Evolutionary conservation across 1,140 invertebrate genomes (phyloP).

Genomic region (Aricia agestis): DNA sequence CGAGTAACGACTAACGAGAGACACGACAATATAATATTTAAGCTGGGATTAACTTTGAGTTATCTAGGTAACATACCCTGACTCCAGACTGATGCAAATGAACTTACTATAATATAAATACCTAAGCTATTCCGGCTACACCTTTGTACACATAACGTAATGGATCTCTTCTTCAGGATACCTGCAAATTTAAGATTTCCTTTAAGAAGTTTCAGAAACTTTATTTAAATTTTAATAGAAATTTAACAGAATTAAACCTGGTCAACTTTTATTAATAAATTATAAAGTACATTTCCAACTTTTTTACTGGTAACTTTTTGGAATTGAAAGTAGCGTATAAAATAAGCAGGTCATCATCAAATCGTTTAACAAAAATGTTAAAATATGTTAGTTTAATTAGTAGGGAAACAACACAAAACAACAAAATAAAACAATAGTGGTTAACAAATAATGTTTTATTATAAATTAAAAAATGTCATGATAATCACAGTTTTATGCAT

Average conservation of each 20-base stretch:
- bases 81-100: too few species aligned
- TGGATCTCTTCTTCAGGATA: constrained; percentile 28
- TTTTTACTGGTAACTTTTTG: too few species aligned
- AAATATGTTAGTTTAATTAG: background rate
- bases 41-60: too few species aligned
- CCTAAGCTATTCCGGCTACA: constrained; percentile 12
- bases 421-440: background rate
- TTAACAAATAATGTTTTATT: constrained; percentile 9
- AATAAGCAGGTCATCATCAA: background rate
- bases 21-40: too few species aligned
- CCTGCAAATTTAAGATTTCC: constrained; percentile 32
- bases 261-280: too few species aligned
- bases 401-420: background rate
- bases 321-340: background rate
- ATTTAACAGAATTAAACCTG: too few species aligned
- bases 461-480: constrained; percentile 15
- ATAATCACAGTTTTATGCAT: constrained; percentile 6
- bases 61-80: too few species aligned
- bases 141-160: constrained; percentile 31
- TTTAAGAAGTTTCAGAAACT: background rate
- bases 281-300: too few species aligned
- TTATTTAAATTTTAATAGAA: too few species aligned
- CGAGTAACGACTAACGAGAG: too few species aligned
- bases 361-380: background rate
- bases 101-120: background rate